These are phyloP conservation scores for Microplitis manilae DNA, from an alignment of 2,888 invertebrate genomes.

Conservation along the genomic window DNA sequence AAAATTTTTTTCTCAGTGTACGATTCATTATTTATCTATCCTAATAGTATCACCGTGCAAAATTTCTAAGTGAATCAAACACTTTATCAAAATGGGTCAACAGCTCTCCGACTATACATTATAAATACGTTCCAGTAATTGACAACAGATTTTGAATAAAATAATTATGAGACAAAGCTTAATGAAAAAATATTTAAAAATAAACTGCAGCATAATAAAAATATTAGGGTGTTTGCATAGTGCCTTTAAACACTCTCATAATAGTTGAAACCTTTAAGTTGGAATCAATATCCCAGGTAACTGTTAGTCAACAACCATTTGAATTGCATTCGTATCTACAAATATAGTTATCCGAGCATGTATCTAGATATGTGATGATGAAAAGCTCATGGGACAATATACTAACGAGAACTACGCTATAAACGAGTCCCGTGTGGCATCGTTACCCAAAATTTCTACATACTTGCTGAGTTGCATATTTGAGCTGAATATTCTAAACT, in stretches of 20 bases:
- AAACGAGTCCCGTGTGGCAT: constrained; percentile 3
- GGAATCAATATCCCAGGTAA: constrained; percentile 15
- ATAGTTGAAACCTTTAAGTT: not conserved
- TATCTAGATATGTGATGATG: not conserved
- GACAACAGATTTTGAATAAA: too few relatives aligned
- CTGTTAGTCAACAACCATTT: not conserved
- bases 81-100: too few relatives aligned
- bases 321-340: constrained; percentile 44
- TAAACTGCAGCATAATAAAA: not conserved
- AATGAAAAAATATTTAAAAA: not conserved
- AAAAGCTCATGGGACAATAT: constrained; percentile 13
- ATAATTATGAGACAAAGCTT: not conserved
- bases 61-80: too few relatives aligned
- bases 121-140: too few relatives aligned
- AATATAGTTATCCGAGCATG: constrained; percentile 55
- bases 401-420: constrained; percentile 16
- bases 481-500: not conserved
- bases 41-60: too few relatives aligned
- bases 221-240: not conserved
- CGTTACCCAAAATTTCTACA: constrained; percentile 16
- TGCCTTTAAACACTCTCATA: not conserved
- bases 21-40: too few relatives aligned
- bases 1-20: too few relatives aligned
- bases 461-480: constrained; percentile 13
- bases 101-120: too few relatives aligned